These are phyloP conservation scores for Bubo scandiacus DNA, from an alignment of 2,113 vertebrate species.

Conservation along the genomic window DNA sequence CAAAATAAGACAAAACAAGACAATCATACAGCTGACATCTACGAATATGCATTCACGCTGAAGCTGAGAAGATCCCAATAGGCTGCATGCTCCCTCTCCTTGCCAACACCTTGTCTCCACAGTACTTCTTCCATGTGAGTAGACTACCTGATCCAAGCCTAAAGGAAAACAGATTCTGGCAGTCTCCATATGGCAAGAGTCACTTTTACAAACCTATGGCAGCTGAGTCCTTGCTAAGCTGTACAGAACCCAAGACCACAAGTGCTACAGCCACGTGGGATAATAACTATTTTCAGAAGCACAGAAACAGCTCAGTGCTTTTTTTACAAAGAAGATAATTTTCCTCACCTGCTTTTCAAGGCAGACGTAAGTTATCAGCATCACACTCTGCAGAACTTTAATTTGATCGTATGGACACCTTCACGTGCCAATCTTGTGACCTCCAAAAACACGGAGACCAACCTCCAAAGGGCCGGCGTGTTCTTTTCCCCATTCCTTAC, in stretches of 20 bases:
- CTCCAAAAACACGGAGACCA: background rate
- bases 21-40: background rate
- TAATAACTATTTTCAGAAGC: background rate
- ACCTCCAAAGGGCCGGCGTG: background rate
- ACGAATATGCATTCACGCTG: rapidly evolving
- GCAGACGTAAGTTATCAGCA: background rate
- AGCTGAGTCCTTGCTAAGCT: background rate
- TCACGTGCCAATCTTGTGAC: background rate
- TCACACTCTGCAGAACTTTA: background rate
- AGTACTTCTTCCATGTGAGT: background rate
- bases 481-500: background rate
- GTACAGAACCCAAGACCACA: background rate
- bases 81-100: background rate
- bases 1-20: background rate
- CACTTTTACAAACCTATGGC: background rate
- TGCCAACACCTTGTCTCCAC: background rate
- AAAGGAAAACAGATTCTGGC: background rate
- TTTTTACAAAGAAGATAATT: background rate
- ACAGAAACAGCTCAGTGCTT: background rate
- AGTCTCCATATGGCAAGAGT: background rate
- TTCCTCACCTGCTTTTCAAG: background rate
- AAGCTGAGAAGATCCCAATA: background rate
- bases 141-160: background rate
- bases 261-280: background rate
- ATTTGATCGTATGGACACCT: background rate